Percentiles rank a stretch among this genome's conserved stretches.
Evolutionary conservation across 2,888 invertebrate genomes (phyloP).

Genomic region (Heteromyza rotundicornis): DNA sequence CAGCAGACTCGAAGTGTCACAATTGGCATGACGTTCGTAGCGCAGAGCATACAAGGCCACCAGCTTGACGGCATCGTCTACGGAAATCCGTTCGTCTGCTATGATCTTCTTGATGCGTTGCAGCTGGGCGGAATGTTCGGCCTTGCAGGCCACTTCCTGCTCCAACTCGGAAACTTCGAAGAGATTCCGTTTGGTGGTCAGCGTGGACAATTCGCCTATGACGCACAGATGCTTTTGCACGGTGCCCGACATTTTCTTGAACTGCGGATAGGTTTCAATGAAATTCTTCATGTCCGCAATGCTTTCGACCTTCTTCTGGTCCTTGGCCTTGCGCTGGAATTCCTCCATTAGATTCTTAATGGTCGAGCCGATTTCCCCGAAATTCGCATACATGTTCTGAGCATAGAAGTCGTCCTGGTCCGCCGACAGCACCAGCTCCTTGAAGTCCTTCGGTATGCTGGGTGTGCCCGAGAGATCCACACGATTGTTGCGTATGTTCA

Average conservation of each 20-base stretch:
- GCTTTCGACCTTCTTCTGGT: conserved; percentile 76
- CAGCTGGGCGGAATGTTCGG: conserved; percentile 78
- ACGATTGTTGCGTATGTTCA: conserved; percentile 91
- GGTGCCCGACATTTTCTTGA: conserved; percentile 95
- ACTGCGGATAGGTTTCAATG: conserved; percentile 97
- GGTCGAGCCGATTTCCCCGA: conserved; percentile 97
- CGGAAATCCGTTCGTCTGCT: conserved; percentile 72
- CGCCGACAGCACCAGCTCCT: conserved; percentile 91
- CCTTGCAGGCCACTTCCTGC: conserved; percentile 91
- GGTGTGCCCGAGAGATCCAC: conserved; percentile 86
- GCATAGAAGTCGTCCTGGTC: conserved; percentile 98
- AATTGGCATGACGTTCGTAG: conserved; percentile 89
- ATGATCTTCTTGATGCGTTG: conserved; percentile 82
- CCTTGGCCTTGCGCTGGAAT: conserved; percentile 92
- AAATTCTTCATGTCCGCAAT: conserved; percentile 99
- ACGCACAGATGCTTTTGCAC: conserved; percentile 97
- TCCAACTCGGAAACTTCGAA: conserved; percentile 92
- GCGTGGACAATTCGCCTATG: conserved; percentile 90
- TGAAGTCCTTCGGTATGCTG: conserved; percentile 85
- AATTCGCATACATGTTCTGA: conserved; percentile 92
- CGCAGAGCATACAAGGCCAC: conserved; percentile 92
- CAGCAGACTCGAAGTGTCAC: conserved; percentile 78
- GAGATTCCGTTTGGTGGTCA: conserved; percentile 78
- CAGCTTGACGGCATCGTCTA: conserved; percentile 83
- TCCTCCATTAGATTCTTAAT: conserved; percentile 98